A percentile compares a stretch with the other conserved stretches of the same genome.
phyloP scores from a whole-genome alignment of 2,888 invertebrate species.

The Stomorhina lunata region DNA sequence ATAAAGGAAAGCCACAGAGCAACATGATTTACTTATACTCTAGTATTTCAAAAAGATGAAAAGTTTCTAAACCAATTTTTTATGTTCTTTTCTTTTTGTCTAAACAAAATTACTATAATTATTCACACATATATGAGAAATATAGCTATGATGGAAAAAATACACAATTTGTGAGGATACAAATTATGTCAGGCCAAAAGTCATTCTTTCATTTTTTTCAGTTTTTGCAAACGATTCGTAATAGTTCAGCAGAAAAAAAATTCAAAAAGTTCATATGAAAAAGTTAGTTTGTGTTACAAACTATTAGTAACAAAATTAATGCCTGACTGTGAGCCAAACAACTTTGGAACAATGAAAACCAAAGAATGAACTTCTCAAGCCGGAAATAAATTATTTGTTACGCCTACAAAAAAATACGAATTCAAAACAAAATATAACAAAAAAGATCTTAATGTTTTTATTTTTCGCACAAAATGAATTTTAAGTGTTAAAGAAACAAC shows the following conservation, averaged over 20 bases:
- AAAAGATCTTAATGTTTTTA: background rate
- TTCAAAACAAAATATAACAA: conserved; percentile 14
- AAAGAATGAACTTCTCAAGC: conserved; percentile 44
- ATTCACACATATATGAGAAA: conserved; percentile 35
- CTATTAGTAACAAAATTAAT: conserved; percentile 8
- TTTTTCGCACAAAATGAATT: conserved; percentile 20
- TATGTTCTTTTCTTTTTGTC: background rate
- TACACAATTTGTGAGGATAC: background rate
- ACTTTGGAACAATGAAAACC: conserved; percentile 66
- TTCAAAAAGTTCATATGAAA: background rate
- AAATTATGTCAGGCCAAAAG: conserved; percentile 55
- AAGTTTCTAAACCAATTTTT: conserved; percentile 27
- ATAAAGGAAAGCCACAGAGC: conserved; percentile 7
- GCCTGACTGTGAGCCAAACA: conserved; percentile 70
- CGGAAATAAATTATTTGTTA: conserved; percentile 65
- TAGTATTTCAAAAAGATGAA: background rate
- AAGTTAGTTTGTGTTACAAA: conserved; percentile 25
- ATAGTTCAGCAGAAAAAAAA: background rate
- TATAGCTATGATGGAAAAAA: background rate
- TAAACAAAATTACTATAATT: conserved; percentile 49
- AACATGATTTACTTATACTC: conserved; percentile 11
- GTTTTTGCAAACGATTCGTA: conserved; percentile 15
- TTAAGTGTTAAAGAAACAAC: conserved; percentile 21
- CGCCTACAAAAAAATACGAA: conserved; percentile 52
- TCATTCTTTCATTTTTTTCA: conserved; percentile 25